Evolutionary conservation across 2,888 invertebrate species (phyloP), one percentile per base, ranked within the genome.

Genomic region (Bhutanitis thaidina): DNA sequence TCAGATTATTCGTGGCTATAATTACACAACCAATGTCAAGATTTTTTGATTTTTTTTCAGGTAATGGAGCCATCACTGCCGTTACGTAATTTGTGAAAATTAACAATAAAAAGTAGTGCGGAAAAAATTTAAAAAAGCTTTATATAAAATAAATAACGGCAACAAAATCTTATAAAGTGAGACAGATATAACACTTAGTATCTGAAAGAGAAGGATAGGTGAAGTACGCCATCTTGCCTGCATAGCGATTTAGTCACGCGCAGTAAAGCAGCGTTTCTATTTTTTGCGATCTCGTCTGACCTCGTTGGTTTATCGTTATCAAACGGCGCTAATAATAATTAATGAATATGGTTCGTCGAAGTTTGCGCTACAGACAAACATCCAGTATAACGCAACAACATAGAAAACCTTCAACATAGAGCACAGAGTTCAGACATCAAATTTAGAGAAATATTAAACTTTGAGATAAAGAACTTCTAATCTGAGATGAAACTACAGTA

Each of bases 231-330:
- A 81, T 87, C 76, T 85, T 84, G 81, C 74, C 73, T 80, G 81
- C 79, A 81, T 76, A 73, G 76, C 74, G 74, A 73, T 86, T 83
- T 80, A 80, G 85, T 86, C 86, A 86, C 86, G 86, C 84, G 80
- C 82, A 76, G 74, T 77, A 74, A 77, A 77, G 71, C 80, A 77
- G 75, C 78, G 82, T 86, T 87, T 84, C 84, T 83, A 88, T 85
- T 87, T 88, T 85, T 88, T 88, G 84, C 80, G 78, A 67, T 82
- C 79, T 79, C 73, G 75, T 76, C 79, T 86, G 86, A 86, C 87
- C 87, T 87, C 87, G 82, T 81, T 80, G 78, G 73, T 84, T 84
- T 86, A 88, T 88, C 87, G 82, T 84, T 88, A 87, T 87, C 87
- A 82, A 78, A 74, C 74, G 63, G 64, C 71, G 72, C 72, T 80